Evolutionary conservation across 2,113 vertebrate genomes (phyloP).

Genomic region (Hyla sarda): DNA sequence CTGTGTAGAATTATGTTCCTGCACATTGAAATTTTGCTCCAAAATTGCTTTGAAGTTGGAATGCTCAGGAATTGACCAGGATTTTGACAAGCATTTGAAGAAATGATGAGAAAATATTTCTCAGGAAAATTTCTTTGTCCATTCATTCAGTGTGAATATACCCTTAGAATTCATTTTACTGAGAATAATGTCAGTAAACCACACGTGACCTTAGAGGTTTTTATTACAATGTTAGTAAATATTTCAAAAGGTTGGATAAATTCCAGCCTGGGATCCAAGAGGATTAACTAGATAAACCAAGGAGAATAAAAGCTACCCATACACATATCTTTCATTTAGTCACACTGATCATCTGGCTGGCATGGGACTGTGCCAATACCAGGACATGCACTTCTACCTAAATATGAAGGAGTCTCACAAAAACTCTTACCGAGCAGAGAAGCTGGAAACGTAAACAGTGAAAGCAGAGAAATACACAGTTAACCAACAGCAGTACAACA

Average conservation of each 20-base stretch:
- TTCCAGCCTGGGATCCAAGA: not conserved
- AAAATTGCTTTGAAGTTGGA: too few relatives aligned
- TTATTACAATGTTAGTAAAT: not conserved
- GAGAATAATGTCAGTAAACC: not conserved
- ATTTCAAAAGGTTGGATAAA: not conserved
- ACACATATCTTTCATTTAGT: not conserved
- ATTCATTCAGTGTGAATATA: too few relatives aligned
- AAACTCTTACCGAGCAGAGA: slow-evolving; percentile 49
- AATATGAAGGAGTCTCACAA: not conserved
- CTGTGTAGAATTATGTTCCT: too few relatives aligned
- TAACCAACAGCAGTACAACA: slow-evolving; percentile 18
- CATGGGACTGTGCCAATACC: not conserved
- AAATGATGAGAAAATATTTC: too few relatives aligned
- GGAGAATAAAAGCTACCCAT: not conserved
- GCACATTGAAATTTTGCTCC: too few relatives aligned
- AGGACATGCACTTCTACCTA: slow-evolving; percentile 6
- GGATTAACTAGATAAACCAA: not conserved
- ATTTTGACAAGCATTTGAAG: too few relatives aligned
- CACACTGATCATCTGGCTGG: not conserved
- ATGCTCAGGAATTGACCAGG: too few relatives aligned
- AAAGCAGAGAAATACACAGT: slow-evolving; percentile 31
- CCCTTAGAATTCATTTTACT: not conserved
- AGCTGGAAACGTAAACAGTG: slow-evolving; percentile 28
- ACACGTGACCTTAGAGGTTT: not conserved
- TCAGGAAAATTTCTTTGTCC: too few relatives aligned